Percentiles rank a stretch among this genome's conserved stretches.
Conservation (phyloP, 2,888 invertebrate species). For the Gonocerus acuteangulatus region DNA sequence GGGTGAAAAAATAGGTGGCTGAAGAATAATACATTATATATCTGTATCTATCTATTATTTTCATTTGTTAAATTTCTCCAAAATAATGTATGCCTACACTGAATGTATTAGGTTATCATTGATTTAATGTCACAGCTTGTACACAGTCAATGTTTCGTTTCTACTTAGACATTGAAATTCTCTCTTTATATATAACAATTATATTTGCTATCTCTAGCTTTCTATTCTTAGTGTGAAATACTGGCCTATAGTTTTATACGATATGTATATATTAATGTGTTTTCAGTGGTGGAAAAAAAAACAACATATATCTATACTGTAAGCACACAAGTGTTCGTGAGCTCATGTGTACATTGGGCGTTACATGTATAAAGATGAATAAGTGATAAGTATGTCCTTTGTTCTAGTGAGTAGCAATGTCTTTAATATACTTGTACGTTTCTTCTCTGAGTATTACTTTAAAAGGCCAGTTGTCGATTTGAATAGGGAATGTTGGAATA, state of each 20-base stretch:
- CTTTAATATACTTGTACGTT: not conserved
- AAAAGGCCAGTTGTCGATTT: constrained; percentile 13
- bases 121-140: no score
- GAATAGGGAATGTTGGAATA: no score
- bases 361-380: constrained; percentile 9
- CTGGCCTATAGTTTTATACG: constrained; percentile 37
- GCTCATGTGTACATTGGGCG: constrained; percentile 6
- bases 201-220: constrained; percentile 29
- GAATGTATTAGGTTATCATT: no score
- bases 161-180: no score
- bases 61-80: no score
- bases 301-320: not conserved
- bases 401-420: not conserved
- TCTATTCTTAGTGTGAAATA: constrained; percentile 29
- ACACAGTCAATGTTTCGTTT: no score
- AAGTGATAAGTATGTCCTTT: constrained; percentile 14
- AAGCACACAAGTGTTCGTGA: constrained; percentile 17
- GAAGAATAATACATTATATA: no score
- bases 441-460: constrained; percentile 14
- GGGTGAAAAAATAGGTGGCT: no score
- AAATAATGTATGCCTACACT: no score
- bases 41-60: no score
- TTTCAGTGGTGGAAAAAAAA: constrained; percentile 18
- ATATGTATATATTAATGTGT: constrained; percentile 26
- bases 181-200: not conserved